phyloP scores from a whole-genome alignment of 2,797 vertebrate genomes.

The Lophius americanus region DNA sequence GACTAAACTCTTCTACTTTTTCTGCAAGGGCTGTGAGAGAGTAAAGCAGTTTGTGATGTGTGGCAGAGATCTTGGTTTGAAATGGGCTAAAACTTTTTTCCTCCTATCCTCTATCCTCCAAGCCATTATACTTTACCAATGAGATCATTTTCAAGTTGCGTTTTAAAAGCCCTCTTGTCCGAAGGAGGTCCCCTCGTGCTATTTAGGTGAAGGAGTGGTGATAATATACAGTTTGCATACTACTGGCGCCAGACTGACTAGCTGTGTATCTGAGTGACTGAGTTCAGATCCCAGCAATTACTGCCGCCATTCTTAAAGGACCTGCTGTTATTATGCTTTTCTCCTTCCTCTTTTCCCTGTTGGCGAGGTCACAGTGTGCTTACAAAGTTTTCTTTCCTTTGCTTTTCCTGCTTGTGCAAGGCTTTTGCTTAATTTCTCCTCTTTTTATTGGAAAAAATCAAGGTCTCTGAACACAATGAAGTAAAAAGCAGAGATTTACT shows the following conservation, averaged over 20 bases:
- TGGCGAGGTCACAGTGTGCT: slow-evolving; percentile 78
- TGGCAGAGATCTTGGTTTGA: slow-evolving; percentile 64
- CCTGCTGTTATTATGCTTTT: slow-evolving; percentile 82
- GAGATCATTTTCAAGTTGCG: slow-evolving; percentile 91
- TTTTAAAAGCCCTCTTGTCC: slow-evolving; percentile 84
- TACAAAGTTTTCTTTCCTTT: slow-evolving; percentile 64
- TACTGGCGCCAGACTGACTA: slow-evolving; percentile 96
- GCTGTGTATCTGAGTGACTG: slow-evolving; percentile 93
- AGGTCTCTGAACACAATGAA: slow-evolving; percentile 22
- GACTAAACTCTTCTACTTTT: slow-evolving; percentile 5
- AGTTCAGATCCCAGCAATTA: slow-evolving; percentile 94
- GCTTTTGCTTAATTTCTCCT: slow-evolving; percentile 46
- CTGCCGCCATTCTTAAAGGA: slow-evolving; percentile 94
- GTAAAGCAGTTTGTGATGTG: slow-evolving; percentile 51
- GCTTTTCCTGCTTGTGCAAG: slow-evolving; percentile 60
- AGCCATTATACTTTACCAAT: slow-evolving; percentile 87
- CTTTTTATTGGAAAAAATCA: slow-evolving; percentile 39
- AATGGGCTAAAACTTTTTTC: slow-evolving; percentile 75
- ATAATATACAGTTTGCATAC: slow-evolving; percentile 98
- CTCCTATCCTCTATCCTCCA: slow-evolving; percentile 78
- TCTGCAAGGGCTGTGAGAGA: slow-evolving; percentile 16
- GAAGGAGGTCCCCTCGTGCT: slow-evolving; percentile 88
- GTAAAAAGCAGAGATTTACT: slow-evolving; percentile 41
- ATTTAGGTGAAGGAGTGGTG: slow-evolving; percentile 95
- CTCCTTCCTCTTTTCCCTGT: slow-evolving; percentile 71